A percentile compares a stretch with the other conserved stretches of the same genome.
Conservation (phyloP, 2,797 vertebrate genomes). For the Poecile montanus region DNA sequence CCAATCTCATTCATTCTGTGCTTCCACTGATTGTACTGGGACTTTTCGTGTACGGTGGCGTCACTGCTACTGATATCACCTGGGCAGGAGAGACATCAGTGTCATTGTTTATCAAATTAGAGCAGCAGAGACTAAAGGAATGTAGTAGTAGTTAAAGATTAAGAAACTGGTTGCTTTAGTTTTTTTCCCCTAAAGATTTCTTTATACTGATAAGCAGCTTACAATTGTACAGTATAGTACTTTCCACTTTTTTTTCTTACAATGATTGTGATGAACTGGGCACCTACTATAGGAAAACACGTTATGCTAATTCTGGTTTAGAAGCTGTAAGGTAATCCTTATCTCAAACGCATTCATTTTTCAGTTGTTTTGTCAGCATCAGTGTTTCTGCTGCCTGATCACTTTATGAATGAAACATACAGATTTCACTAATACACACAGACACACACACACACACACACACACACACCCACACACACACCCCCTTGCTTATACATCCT, state of each 20-base stretch:
- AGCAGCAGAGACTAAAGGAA: not conserved
- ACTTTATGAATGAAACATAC: not conserved
- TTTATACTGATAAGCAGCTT: not conserved
- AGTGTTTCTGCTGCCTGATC: not conserved
- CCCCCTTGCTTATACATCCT: rapidly evolving
- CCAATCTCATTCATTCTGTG: not conserved
- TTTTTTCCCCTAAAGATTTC: not conserved
- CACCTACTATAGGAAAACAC: not conserved
- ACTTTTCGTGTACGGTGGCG: not conserved
- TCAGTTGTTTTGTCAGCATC: not conserved
- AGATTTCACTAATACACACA: not conserved
- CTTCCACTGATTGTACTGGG: not conserved
- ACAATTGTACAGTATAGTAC: not conserved
- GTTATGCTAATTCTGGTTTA: not conserved
- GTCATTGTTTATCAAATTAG: not conserved
- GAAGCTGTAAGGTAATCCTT: not conserved
- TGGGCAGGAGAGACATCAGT: not conserved
- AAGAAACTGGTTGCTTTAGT: not conserved
- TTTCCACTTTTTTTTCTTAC: not conserved
- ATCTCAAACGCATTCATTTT: not conserved
- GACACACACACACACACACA: not conserved
- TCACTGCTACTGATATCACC: not conserved
- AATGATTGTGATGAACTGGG: not conserved
- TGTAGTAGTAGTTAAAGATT: not conserved
- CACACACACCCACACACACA: no score